Base-by-base conservation (phyloP, 2,797 vertebrate species). In the Myiothlypis coronata region DNA sequence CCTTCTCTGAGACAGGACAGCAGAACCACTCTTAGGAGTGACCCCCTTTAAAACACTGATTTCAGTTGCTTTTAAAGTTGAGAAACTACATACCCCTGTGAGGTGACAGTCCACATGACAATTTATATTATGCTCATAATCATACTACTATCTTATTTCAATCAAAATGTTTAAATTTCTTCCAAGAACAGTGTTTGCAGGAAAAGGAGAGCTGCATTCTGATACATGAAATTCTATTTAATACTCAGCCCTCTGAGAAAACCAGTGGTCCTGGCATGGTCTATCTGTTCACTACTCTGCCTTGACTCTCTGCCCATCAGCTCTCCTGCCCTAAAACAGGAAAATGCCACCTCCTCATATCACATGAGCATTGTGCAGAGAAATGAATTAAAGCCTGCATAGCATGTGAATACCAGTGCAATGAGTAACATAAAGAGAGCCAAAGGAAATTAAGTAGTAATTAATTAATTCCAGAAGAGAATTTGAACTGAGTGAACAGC, bases 401-500 rank as follows among this genome's bases (percentile, higher is more conserved):
- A 30, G 69, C 55, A 69, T 34, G 34, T 18, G 82, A 79, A 79
- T 81, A 59, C 28, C 23, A n/a, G 13, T 30, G 47, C 37, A 53
- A 81, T 34, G 30, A 94, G 47, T 22, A 81, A 75, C 39, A 87
- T 27, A 89, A 83, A 87, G 87, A 74, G 18, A 89, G 34, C 17
- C 56, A 91, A 85, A 91, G 67, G 82, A 94, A 95, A 93, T 90
- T 46, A 79, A 81, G 76, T 15, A 83, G 47, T 15, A 61, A 61
- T 61, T 61, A 61, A 61, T 61, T 41, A 61, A 61, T 41, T 81
- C 22, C 50, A 91, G 70, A 84, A 81, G 2, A 82, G 59, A 81
- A 71, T 72, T 32, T 63, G 55, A 92, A 81, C 37, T 16, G 21
- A 81, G 57, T 37, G 71, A 81, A 88, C 2, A 8, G 50, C 2